Conservation (phyloP, 2,797 vertebrate genomes). For the Trachurus trachurus region DNA sequence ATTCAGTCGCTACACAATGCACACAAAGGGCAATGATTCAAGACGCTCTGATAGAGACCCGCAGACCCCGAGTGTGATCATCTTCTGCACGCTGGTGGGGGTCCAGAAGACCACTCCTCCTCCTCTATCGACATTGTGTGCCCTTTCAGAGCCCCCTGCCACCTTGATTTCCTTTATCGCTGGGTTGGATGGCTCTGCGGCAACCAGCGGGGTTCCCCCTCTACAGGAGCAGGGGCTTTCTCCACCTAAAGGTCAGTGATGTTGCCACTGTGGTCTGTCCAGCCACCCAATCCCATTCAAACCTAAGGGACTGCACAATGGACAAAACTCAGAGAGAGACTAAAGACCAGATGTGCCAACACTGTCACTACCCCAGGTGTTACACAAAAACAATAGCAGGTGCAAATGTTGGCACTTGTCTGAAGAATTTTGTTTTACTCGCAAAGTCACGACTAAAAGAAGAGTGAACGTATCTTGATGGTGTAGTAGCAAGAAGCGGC, state of each 20-base stretch:
- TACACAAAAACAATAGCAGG: background rate
- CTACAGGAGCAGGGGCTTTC: conserved; percentile 78
- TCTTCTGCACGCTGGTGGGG: conserved; percentile 71
- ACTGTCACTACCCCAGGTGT: background rate
- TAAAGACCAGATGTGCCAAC: background rate
- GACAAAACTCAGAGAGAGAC: background rate
- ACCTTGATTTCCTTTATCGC: conserved; percentile 80
- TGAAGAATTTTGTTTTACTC: background rate
- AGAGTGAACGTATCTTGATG: background rate
- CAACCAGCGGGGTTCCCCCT: conserved; percentile 75
- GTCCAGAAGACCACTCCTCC: conserved; percentile 79
- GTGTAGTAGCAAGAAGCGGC: background rate
- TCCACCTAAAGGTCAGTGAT: conserved; percentile 83
- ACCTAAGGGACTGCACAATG: conserved; percentile 21
- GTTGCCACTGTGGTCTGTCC: conserved; percentile 53
- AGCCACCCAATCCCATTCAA: conserved; percentile 22
- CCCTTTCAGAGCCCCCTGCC: conserved; percentile 82
- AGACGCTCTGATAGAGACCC: conserved; percentile 70
- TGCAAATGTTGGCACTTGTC: background rate
- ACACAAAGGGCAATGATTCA: conserved; percentile 69
- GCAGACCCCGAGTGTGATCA: conserved; percentile 67
- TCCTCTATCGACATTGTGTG: conserved; percentile 82
- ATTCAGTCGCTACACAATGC: conserved; percentile 67
- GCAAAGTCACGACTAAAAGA: background rate
- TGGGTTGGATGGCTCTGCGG: conserved; percentile 73